Evolutionary conservation across 2,113 vertebrate genomes (phyloP).

Genomic region (Tapirus terrestris): DNA sequence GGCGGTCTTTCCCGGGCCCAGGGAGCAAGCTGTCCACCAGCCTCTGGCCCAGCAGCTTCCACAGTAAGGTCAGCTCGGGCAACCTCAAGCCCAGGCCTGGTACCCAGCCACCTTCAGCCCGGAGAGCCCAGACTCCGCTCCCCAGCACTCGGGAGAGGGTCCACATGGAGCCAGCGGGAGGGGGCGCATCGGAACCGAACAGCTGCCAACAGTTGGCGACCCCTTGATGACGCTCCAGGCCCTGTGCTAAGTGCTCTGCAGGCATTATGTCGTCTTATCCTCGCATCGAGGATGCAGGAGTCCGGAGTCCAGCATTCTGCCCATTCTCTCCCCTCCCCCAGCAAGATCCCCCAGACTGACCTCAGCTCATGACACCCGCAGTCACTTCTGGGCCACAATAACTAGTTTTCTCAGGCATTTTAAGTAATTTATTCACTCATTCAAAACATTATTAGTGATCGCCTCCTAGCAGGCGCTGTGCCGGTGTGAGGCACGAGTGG

Average conservation of each 20-base stretch:
- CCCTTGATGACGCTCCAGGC: background rate
- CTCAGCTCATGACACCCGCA: background rate
- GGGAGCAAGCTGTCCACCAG: background rate
- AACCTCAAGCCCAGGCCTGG: background rate
- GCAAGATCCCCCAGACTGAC: background rate
- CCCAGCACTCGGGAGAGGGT: background rate
- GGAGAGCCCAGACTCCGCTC: background rate
- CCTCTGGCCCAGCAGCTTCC: background rate
- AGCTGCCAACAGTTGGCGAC: background rate
- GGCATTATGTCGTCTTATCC: background rate
- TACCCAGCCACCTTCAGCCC: background rate
- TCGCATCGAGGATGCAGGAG: background rate
- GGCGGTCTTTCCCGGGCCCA: background rate
- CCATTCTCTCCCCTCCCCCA: background rate
- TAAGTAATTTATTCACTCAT: background rate
- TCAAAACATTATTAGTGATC: background rate
- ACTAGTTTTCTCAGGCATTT: background rate
- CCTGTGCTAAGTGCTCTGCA: background rate
- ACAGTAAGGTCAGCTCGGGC: background rate
- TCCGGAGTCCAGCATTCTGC: background rate
- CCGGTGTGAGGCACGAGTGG: background rate
- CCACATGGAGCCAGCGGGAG: background rate
- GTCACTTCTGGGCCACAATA: background rate
- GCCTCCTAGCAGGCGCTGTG: background rate
- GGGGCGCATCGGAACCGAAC: background rate